Evolutionary conservation across 2,113 vertebrate species (phyloP), one percentile per base, ranked within the genome.

Genomic region (Varanus salvator): DNA sequence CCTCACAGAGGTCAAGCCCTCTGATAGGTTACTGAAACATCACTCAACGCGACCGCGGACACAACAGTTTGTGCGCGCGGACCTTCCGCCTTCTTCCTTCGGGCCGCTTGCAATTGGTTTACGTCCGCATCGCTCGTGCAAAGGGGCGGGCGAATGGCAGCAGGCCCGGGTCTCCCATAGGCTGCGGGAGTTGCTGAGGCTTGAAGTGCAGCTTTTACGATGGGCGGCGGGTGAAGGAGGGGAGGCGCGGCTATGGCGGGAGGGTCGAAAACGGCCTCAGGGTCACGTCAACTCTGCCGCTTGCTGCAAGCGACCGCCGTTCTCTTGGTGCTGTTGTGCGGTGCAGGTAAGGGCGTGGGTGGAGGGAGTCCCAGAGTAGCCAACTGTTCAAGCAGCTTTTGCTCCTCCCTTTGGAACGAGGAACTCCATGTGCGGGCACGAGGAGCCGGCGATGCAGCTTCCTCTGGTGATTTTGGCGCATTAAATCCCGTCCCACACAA

Each of bases 171-270:
- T 57, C 50, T 78, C 27, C 44, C 25, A 90, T 90, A 85, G 88
- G 88, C 50, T 89, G 23, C 2, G 14, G 3, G n/a, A 0, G 60
- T 1, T 25, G 2, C 23, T 1, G 57, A 23, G 31, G 31, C 1
- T 0, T 4, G 0, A 2, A 82, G 5, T 0, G 11, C n/a, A 8
- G 3, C 38, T 34, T 19, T 17, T 68, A 48, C 21, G 3, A 0
- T 64, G 71, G 50, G 0, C 4, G 66, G 92, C 88, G 91, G 81
- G 90, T 93, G 95, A 94, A 90, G 75, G 74, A 48, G 68, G 69
- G 91, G 1, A 0, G 86, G 90, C 0, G 81, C 17, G 19, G 95
- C 96, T 87, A 97, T 98, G 98, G 98, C 98, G 98, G 98, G 98
- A 98, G 96, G 96, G 95, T 98, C 97, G 97, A 98, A 98, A 96